Evolutionary conservation across 2,113 vertebrate genomes (phyloP).

Genomic region (Dolichotis patagonum): DNA sequence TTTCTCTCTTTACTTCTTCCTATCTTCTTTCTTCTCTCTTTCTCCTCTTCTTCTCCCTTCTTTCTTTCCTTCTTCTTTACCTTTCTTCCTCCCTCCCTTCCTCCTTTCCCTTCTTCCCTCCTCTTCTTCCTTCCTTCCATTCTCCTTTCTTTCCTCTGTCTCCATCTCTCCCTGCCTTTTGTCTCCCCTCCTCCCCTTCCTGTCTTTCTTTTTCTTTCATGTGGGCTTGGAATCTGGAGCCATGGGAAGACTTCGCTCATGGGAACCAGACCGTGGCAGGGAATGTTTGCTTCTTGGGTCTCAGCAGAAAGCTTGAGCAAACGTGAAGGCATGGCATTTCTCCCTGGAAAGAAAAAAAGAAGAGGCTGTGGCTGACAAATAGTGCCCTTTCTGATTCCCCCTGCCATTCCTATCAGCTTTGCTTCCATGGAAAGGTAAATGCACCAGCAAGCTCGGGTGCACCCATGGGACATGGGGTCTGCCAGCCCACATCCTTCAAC

Average conservation of each 20-base stretch:
- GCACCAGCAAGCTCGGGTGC: not conserved
- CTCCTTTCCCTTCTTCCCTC: too few species aligned
- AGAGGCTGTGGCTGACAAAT: not conserved
- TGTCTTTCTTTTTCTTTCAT: not conserved
- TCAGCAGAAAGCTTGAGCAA: not conserved
- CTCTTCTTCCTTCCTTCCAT: fast-evolving
- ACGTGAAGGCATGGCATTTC: not conserved
- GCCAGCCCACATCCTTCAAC: not conserved
- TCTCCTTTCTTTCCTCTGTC: too few species aligned
- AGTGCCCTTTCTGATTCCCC: not conserved
- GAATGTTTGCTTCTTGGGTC: not conserved
- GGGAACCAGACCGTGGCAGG: too few species aligned
- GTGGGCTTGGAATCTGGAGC: not conserved
- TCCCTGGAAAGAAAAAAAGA: not conserved
- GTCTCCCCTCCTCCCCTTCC: fast-evolving
- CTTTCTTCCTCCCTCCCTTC: fast-evolving
- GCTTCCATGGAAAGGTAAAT: not conserved
- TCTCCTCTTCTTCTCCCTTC: not conserved
- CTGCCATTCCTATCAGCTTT: not conserved
- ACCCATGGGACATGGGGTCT: not conserved
- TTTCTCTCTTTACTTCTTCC: not conserved
- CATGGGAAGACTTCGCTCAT: not conserved
- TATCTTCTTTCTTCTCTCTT: not conserved
- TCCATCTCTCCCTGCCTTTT: too few species aligned
- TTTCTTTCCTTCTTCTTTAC: not conserved